Evolutionary conservation across 1,140 invertebrate species (phyloP).

Genomic region (Phenacoccus solenopsis): DNA sequence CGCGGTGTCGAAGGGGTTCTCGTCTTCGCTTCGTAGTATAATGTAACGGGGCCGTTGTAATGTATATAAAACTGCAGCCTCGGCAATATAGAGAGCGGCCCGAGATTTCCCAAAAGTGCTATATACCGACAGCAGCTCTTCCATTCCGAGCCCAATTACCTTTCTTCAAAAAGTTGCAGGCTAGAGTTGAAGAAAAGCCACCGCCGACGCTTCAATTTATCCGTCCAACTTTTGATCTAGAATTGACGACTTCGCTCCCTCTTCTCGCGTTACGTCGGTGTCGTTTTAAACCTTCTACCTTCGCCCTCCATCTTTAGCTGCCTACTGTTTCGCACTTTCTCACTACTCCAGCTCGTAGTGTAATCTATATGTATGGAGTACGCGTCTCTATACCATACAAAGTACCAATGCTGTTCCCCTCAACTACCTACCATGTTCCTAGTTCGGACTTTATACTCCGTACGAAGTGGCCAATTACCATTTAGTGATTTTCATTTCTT

Average conservation of each 20-base stretch:
- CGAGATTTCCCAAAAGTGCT: constrained; percentile 17
- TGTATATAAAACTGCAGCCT: constrained; percentile 17
- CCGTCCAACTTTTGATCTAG: constrained; percentile 11
- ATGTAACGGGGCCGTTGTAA: constrained; percentile 16
- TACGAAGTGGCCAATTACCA: not conserved
- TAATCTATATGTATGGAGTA: too few species aligned
- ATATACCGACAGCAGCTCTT: constrained; percentile 15
- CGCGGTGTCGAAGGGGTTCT: not conserved
- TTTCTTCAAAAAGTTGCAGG: not conserved
- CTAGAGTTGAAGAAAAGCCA: constrained; percentile 7
- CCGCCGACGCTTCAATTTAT: constrained; percentile 6
- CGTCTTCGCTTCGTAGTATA: constrained; percentile 11
- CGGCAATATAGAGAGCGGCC: constrained; percentile 13
- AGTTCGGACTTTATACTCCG: too few species aligned
- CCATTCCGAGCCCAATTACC: constrained; percentile 12
- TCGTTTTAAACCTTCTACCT: not conserved
- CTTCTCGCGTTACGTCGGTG: not conserved
- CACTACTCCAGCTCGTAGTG: too few species aligned
- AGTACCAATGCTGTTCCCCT: too few species aligned
- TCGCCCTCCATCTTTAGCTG: too few species aligned
- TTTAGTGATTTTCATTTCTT: not conserved
- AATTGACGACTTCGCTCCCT: constrained; percentile 2
- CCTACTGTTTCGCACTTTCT: too few species aligned
- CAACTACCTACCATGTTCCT: too few species aligned
- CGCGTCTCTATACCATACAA: too few species aligned